Conservation (phyloP, 2,888 invertebrate species). For the Euplagia quadripunctaria region DNA sequence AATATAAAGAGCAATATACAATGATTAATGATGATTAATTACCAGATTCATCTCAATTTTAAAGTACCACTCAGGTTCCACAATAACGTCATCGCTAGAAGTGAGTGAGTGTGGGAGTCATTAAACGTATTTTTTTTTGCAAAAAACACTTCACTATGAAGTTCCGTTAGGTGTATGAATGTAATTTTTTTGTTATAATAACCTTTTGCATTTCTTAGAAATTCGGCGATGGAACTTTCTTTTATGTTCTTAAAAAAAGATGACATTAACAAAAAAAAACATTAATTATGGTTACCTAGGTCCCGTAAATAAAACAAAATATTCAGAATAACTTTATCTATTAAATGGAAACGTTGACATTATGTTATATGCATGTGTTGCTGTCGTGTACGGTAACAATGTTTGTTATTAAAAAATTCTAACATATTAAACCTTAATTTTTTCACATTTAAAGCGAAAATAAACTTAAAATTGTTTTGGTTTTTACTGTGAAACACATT, state of each 20-base stretch:
- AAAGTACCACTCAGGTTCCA: neutral
- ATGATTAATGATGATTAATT: conserved; percentile 10
- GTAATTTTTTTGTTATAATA: conserved; percentile 34
- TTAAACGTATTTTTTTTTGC: conserved; percentile 39
- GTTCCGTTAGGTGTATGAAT: conserved; percentile 37
- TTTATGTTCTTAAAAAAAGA: conserved; percentile 6
- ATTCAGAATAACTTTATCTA: neutral
- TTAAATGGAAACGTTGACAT: neutral
- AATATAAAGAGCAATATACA: neutral
- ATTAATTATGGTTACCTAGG: neutral
- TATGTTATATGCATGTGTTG: too few relatives aligned
- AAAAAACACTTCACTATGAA: conserved; percentile 28
- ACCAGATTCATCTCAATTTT: conserved; percentile 6
- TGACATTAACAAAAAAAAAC: too few relatives aligned
- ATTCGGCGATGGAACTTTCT: neutral
- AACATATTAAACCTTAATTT: too few relatives aligned
- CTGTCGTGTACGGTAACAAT: too few relatives aligned
- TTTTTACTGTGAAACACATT: neutral
- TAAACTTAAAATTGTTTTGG: neutral
- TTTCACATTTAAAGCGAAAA: neutral
- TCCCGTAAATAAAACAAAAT: neutral
- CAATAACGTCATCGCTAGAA: conserved; percentile 45
- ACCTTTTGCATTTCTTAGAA: conserved; percentile 36
- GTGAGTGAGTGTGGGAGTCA: conserved; percentile 41
- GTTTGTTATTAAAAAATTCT: too few relatives aligned